Base-by-base conservation (phyloP, 2,888 invertebrate species). In the Drosophila rellima region DNA sequence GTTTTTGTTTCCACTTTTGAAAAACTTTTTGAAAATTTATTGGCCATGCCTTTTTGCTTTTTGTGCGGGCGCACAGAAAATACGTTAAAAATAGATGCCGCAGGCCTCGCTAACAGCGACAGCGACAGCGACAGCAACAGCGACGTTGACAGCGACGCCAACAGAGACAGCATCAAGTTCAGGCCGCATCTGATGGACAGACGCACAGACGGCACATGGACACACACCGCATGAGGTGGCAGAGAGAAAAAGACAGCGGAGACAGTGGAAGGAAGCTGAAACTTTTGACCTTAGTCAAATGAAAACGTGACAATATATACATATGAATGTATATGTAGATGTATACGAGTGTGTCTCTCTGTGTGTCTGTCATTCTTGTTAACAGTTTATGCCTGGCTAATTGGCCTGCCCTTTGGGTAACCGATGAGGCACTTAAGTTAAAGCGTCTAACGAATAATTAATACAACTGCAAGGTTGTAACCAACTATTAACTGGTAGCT, bases 251-350 rank as follows among this genome's bases (percentile, higher is more conserved):
- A 4, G 15, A 17, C 10, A 17, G 23, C 17, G 39, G 35, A 11
- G 42, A 11, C 23, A 2, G 26, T 15, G 18, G 40, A 31, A 31
- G 31, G 13, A 48, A 48, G 47, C 8, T 42, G 56, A 65, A 80
- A 82, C 79, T 85, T 85, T 82, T 88, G 85, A 85, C 85, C 85
- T 85, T 88, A 85, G 85, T 73, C 85, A 85, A 85, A 71, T 66
- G 68, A 77, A 79, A 85, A 83, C 83, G 88, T 81, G 88, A 80
- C 85, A 82, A 74, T n/a, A 35, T 35, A n/a, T n/a, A 35, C n/a
- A n/a, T n/a, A 35, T 6, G 35, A n/a, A n/a, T 15, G 35, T 6
- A 0, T n/a, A n/a, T n/a, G 7, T n/a, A 2, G 70, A 54, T 66
- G 29, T 35, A 3, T 29, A n/a, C 54, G n/a, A 20, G 6, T 15